Conservation (phyloP, 1,140 invertebrate species). For the Zophobas morio region DNA sequence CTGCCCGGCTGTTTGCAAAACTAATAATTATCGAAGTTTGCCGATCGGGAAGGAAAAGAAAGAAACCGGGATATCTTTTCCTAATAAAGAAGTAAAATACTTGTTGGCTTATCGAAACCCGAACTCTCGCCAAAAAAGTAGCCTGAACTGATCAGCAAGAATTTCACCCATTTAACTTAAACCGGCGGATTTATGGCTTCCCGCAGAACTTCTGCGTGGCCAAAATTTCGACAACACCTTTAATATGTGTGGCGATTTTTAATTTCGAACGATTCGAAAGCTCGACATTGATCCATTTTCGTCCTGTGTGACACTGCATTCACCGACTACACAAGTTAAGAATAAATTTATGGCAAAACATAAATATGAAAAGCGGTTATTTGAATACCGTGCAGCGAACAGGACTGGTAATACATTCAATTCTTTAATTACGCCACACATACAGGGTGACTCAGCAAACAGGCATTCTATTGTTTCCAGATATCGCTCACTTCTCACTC, state of each 20-base stretch:
- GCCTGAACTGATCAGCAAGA: background rate
- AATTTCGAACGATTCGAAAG: too few species aligned
- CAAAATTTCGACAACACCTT: background rate
- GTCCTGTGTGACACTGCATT: background rate
- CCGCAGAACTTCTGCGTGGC: too few species aligned
- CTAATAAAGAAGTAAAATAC: conserved; percentile 28
- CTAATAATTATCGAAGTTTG: conserved; percentile 20
- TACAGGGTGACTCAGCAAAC: conserved; percentile 28
- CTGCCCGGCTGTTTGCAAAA: background rate
- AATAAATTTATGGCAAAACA: conserved; percentile 36
- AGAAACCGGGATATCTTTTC: background rate
- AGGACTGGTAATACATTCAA: conserved; percentile 2
- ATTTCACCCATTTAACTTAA: conserved; percentile 18
- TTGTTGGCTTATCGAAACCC: conserved; percentile 2
- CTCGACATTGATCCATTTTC: conserved; percentile 1
- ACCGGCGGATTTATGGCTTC: conserved; percentile 8
- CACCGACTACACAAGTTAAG: conserved; percentile 5
- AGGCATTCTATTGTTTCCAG: background rate
- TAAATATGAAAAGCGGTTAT: conserved; percentile 29
- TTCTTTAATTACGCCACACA: background rate
- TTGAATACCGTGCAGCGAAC: background rate
- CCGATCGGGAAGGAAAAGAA: background rate
- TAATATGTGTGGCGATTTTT: too few species aligned
- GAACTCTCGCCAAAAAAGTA: conserved; percentile 26
- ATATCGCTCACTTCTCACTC: conserved; percentile 1